Conservation (phyloP, 2,113 vertebrate genomes). For the Indri indri region DNA sequence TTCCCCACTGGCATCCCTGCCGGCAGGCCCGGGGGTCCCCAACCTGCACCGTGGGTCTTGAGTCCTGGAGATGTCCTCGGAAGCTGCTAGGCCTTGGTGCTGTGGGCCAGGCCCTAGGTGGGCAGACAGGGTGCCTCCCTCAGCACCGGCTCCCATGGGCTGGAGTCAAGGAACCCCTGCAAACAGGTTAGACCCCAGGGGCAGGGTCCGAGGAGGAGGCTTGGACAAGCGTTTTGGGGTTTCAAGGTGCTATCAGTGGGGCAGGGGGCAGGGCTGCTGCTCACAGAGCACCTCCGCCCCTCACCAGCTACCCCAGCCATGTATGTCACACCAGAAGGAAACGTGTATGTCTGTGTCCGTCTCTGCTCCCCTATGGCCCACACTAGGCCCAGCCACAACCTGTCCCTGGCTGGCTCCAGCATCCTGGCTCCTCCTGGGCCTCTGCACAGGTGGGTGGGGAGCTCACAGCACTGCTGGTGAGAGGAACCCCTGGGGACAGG, state of each 20-base stretch:
- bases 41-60: neutral
- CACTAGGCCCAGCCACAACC: neutral
- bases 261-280: neutral
- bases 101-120: neutral
- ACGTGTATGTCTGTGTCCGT: neutral
- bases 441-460: neutral
- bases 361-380: neutral
- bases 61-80: neutral
- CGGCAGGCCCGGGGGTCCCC: neutral
- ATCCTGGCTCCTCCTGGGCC: neutral
- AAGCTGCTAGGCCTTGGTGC: neutral
- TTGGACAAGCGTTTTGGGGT: neutral
- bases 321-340: neutral
- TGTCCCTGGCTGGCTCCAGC: neutral
- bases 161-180: neutral
- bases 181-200: neutral
- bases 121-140: neutral
- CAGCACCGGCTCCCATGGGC: neutral
- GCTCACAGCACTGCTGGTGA: neutral
- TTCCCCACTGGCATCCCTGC: neutral
- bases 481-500: neutral
- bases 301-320: constrained; percentile 26
- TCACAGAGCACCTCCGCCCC: neutral
- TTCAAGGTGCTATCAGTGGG: constrained; percentile 71
- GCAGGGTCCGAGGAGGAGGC: neutral